Conservation (phyloP, 92 coral and sea anemone genomes). For the Heteractis magnifica region DNA sequence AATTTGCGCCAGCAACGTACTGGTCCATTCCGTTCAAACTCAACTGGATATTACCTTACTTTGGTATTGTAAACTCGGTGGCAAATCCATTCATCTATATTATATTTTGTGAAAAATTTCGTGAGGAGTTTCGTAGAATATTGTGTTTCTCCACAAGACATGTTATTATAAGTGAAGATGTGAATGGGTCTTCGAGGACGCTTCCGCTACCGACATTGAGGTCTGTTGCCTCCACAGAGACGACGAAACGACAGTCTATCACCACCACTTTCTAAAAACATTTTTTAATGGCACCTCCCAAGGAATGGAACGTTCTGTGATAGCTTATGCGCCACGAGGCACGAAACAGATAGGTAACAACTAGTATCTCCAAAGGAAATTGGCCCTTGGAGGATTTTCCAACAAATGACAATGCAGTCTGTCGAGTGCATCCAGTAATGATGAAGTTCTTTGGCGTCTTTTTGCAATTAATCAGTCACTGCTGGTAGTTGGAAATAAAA, state of each 20-base stretch:
- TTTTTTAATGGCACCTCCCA: not conserved
- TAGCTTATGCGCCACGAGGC: too few relatives aligned
- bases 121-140: slow-evolving; percentile 47
- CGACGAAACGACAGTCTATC: not conserved
- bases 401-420: too few relatives aligned
- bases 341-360: too few relatives aligned
- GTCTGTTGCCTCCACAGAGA: not conserved
- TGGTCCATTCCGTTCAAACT: slow-evolving; percentile 52
- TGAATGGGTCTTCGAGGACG: slow-evolving; percentile 12
- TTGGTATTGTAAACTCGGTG: slow-evolving; percentile 66
- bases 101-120: slow-evolving; percentile 66
- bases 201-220: not conserved
- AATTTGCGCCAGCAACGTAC: slow-evolving; percentile 31
- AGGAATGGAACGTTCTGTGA: not conserved
- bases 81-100: slow-evolving; percentile 67
- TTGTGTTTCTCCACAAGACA: slow-evolving; percentile 17
- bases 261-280: not conserved
- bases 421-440: too few relatives aligned
- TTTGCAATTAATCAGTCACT: too few relatives aligned
- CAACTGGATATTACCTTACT: slow-evolving; percentile 52
- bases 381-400: too few relatives aligned
- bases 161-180: not conserved
- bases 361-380: too few relatives aligned
- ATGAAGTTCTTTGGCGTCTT: too few relatives aligned
- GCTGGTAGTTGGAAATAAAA: too few relatives aligned